Percentiles rank a stretch among this genome's conserved stretches.
These are phyloP conservation scores for Nesogale talazaci DNA, from an alignment of 2,113 vertebrate genomes.

Conservation along the genomic window DNA sequence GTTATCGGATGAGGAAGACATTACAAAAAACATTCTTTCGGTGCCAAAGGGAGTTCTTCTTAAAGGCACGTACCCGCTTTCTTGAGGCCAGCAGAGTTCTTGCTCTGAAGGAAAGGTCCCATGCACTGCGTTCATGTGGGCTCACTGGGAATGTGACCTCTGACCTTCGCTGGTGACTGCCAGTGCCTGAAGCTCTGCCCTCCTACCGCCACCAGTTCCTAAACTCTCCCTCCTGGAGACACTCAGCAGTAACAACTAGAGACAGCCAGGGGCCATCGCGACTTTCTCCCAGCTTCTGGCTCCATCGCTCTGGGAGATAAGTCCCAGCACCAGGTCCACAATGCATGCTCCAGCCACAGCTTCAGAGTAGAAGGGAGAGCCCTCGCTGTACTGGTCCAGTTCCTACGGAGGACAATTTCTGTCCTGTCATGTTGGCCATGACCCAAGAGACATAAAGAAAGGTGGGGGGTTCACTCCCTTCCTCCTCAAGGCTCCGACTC, in stretches of 20 bases:
- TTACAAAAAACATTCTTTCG: slow-evolving; percentile 68
- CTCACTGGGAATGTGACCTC: not conserved
- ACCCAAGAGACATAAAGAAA: not conserved
- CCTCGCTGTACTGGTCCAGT: not conserved
- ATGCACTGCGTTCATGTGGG: rapidly evolving
- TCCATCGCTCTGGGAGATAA: no score
- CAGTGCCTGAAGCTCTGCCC: not conserved
- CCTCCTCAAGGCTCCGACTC: not conserved
- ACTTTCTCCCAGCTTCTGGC: not conserved
- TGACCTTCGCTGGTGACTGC: not conserved
- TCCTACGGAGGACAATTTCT: not conserved
- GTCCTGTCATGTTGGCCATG: not conserved
- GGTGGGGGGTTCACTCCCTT: not conserved
- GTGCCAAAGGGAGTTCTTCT: slow-evolving; percentile 65
- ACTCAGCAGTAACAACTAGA: not conserved
- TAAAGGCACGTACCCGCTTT: slow-evolving; percentile 51
- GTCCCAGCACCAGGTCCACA: not conserved
- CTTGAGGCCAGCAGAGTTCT: slow-evolving; percentile 6
- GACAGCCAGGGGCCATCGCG: not conserved
- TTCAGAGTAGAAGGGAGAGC: not conserved
- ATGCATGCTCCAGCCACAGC: not conserved
- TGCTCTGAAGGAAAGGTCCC: slow-evolving; percentile 33
- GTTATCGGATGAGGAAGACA: slow-evolving; percentile 78
- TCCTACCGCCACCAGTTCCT: not conserved
- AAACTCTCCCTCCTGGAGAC: not conserved